A percentile compares a stretch with the other conserved stretches of the same genome.
Conservation (phyloP, 2,888 invertebrate species). For the Tiliacea aurago region DNA sequence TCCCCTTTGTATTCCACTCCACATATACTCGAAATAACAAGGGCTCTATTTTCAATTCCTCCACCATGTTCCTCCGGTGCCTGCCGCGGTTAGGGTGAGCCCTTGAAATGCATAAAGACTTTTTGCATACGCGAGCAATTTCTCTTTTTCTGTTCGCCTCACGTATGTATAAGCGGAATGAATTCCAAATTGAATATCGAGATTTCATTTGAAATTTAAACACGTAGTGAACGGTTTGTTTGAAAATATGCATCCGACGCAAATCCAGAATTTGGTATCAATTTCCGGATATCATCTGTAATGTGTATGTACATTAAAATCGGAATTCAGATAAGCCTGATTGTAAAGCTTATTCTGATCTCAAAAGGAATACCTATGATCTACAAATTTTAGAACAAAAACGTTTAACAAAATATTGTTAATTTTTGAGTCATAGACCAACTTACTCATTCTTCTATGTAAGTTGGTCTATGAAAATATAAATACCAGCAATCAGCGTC, state of each 20-base stretch:
- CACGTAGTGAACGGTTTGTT: slow-evolving; percentile 57
- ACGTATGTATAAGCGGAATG: slow-evolving; percentile 72
- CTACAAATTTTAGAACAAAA: background rate
- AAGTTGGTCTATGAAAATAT: background rate
- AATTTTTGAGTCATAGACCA: background rate
- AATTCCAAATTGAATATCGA: slow-evolving; percentile 72
- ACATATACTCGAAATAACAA: slow-evolving; percentile 89
- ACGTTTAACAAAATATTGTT: background rate
- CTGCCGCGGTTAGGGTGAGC: slow-evolving; percentile 78
- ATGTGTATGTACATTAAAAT: slow-evolving; percentile 16
- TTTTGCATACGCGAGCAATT: slow-evolving; percentile 80
- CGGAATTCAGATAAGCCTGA: slow-evolving; percentile 13
- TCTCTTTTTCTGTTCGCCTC: slow-evolving; percentile 71
- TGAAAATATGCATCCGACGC: slow-evolving; percentile 55
- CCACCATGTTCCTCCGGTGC: slow-evolving; percentile 79
- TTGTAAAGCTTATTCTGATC: slow-evolving; percentile 13
- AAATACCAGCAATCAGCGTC: slow-evolving; percentile 23
- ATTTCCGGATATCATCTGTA: slow-evolving; percentile 31
- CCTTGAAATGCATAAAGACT: slow-evolving; percentile 82
- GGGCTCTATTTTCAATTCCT: slow-evolving; percentile 89
- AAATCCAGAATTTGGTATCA: slow-evolving; percentile 45
- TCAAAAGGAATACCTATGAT: slow-evolving; percentile 1
- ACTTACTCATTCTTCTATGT: background rate
- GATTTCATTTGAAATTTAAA: slow-evolving; percentile 66
- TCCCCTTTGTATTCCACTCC: slow-evolving; percentile 87